Base-by-base conservation (phyloP, 2,113 vertebrate species). In the Chauna torquata region DNA sequence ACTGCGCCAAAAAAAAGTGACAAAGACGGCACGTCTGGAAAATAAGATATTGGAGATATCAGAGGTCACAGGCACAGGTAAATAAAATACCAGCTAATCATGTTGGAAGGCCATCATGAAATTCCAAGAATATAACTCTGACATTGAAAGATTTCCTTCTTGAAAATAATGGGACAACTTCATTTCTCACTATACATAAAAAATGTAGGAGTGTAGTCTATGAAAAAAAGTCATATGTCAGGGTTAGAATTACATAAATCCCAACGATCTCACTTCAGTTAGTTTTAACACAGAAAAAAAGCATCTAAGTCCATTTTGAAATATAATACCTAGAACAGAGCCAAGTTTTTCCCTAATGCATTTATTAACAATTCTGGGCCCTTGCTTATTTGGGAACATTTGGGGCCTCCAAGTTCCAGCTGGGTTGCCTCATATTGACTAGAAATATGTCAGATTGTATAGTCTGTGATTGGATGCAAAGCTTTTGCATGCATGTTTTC, bases 281-380 rank as follows among this genome's bases (percentile, higher is more conserved):
- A 80, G 40, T 49, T 85, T 90, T 44, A 90, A 95, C 88, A 15
- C 30, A 88, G 50, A 74, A 71, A 71, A 90, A 87, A 52, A 52
- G 25, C 8, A 65, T 42, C 19, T 13, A 79, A 87, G 58, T 59
- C 52, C 81, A 42, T 96, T 94, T 93, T 70, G 87, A 95, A 95
- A 95, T 62, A 62, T 38, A 91, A 96, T 70, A 82, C 54, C 36
- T 87, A 86, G 40, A 87, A 80, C 58, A 12, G 23, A 94, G 83
- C 55, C 86, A 95, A 71, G 64, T 28, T 47, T 83, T 76, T 91
- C 87, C 61, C 49, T 96, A 88, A 93, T 77, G 58, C 34, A 82
- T 85, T 95, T 88, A 80, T 80, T 93, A 96, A 88, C 85, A 94
- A 92, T 94, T 86, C 82, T 93, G 70, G 40, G 40, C 38, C 50